These are phyloP conservation scores for Drosophila kuntzei DNA, from an alignment of 2,888 invertebrate genomes.

Conservation along the genomic window DNA sequence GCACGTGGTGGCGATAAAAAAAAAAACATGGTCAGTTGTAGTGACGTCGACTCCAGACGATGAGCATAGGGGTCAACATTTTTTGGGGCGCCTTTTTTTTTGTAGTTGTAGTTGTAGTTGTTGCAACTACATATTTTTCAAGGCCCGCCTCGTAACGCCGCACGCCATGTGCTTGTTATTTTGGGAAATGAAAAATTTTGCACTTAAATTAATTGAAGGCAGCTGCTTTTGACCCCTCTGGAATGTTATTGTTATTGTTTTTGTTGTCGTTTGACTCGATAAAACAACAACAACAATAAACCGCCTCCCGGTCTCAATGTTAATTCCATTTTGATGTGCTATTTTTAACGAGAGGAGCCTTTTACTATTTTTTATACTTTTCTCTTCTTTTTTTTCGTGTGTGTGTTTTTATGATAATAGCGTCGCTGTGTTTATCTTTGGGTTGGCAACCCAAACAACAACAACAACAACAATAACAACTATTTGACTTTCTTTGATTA, in stretches of 20 bases:
- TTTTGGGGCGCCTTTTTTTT: slow-evolving; percentile 1
- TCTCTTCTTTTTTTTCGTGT: slow-evolving; percentile 2
- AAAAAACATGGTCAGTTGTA: slow-evolving; percentile 6
- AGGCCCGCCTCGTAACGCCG: slow-evolving; percentile 13
- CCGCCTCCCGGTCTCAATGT: slow-evolving; percentile 25
- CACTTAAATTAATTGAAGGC: slow-evolving; percentile 62
- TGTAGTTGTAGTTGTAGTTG: slow-evolving; percentile 13
- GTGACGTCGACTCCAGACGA: slow-evolving; percentile 9
- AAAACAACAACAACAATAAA: slow-evolving; percentile 11
- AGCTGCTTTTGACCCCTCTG: slow-evolving; percentile 44
- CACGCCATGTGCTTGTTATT: slow-evolving; percentile 30
- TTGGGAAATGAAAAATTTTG: slow-evolving; percentile 50
- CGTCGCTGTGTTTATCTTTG: slow-evolving; percentile 21
- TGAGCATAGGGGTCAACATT: slow-evolving; percentile 25
- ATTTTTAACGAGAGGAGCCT: slow-evolving; percentile 38
- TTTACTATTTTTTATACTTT: slow-evolving; percentile 24
- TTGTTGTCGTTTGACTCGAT: slow-evolving; percentile 16
- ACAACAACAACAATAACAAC: slow-evolving; percentile 3
- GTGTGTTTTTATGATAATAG: slow-evolving; percentile 40
- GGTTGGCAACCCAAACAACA: slow-evolving; percentile 33
- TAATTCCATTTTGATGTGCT: slow-evolving; percentile 45
- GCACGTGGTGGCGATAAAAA: slow-evolving; percentile 41
- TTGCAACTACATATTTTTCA: slow-evolving; percentile 27
- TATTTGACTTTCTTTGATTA: slow-evolving; percentile 39
- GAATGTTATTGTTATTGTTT: slow-evolving; percentile 18